phyloP scores from a whole-genome alignment of 2,113 vertebrate genomes.

The cattle (Bos taurus) region ARS-UCD2.0 NC_037333.1:101928501-101929000 shows the following conservation, averaged over 20 bases:
- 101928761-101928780: background rate
- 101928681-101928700: background rate
- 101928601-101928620: background rate
- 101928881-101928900: background rate
- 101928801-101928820: background rate
- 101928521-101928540: background rate
- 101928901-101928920: background rate
- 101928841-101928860: background rate
- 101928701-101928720: background rate
- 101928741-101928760: background rate
- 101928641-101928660: background rate
- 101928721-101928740: background rate
- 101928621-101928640: background rate
- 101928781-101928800: background rate
- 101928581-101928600: background rate
- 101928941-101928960: background rate
- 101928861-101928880: background rate
- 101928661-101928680: background rate
- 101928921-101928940: background rate
- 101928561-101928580: background rate
- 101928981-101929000: background rate
- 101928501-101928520: background rate
- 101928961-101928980: background rate
- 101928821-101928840: background rate
- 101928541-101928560: background rate